Base-by-base conservation (phyloP, 1,140 invertebrate species). In the Oryzaephilus surinamensis region DNA sequence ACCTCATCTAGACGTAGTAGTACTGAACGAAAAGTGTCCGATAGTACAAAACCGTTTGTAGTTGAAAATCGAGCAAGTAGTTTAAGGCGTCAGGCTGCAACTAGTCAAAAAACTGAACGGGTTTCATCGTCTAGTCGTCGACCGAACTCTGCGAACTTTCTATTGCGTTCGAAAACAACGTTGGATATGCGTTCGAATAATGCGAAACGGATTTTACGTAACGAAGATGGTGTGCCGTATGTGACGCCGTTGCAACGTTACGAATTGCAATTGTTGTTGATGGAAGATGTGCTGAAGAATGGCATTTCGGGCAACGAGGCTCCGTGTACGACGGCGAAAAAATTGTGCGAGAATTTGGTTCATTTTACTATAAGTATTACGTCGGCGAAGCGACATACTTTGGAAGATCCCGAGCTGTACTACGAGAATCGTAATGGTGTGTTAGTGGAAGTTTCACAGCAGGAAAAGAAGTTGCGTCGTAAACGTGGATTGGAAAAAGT, bases 401-500 rank as follows among this genome's bases (percentile, higher is more conserved):
- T 90, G 11, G 86, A 90, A 60, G 84, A 90, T 54, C 72, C 73
- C 6, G 86, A 89, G 46, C 64, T 90, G 8, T 90, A 90, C 62
- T 75, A 72, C 40, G 69, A 67, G 37, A 63, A 73, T 52, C 64
- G 61, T 31, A 65, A 66, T 47, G 68, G 66, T 24, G 67, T 66
- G 46, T 61, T 70, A 51, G 58, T 69, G 15, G 70, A 76, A 42
- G 59, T 79, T 11, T 65, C 70, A 5, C 66, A 66, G 26, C 67
- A 70, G 15, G 76, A 82, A 40, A 78, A 83, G 51, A 71, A 80
- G 35, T 63, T 70, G 26, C 66, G 79, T 42, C 64, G 82, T 17
- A 75, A 79, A 51, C 73, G 75, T 45, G 76, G 83, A 35, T 65
- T 83, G 48, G 80, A 82, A 33, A 58, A 60, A n/a, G 64, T 70